Percentiles rank a stretch among this genome's conserved stretches.
These are phyloP conservation scores for Odontamblyopus rebecca DNA, from an alignment of 2,797 vertebrate species.

Conservation along the genomic window DNA sequence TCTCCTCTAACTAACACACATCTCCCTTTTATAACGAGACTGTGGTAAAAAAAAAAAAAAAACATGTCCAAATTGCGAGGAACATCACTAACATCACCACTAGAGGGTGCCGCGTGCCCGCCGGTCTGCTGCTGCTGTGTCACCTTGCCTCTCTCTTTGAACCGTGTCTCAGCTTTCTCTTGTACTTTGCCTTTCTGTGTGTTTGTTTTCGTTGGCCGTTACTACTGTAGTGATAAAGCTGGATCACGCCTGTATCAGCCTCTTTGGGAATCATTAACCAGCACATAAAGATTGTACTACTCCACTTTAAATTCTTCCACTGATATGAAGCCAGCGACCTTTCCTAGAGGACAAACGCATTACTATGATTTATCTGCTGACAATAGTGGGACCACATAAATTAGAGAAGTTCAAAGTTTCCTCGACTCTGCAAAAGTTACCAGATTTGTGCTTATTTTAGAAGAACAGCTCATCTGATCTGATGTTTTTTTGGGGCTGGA, in stretches of 20 bases:
- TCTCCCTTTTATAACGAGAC: too few species aligned
- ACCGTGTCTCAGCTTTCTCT: not conserved
- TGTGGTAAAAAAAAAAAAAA: too few species aligned
- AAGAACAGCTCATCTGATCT: slow-evolving; percentile 23
- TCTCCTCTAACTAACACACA: too few species aligned
- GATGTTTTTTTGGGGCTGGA: slow-evolving; percentile 28
- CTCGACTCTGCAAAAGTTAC: slow-evolving; percentile 27
- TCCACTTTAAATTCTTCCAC: not conserved
- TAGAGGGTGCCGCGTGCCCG: slow-evolving; percentile 57
- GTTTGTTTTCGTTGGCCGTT: slow-evolving; percentile 23
- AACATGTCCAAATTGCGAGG: too few species aligned
- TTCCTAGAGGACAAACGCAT: not conserved
- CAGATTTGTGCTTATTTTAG: slow-evolving; percentile 40
- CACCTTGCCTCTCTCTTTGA: not conserved
- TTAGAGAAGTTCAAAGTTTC: slow-evolving; percentile 39
- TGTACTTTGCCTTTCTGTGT: slow-evolving; percentile 23
- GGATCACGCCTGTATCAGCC: not conserved
- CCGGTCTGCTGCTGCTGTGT: not conserved
- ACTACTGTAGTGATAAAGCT: slow-evolving; percentile 13
- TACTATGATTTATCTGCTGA: not conserved
- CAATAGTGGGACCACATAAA: slow-evolving; percentile 7
- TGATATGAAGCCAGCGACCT: not conserved
- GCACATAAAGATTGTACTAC: slow-evolving; percentile 16
- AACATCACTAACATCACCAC: slow-evolving; percentile 40
- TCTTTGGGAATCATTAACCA: slow-evolving; percentile 29